phyloP scores from a whole-genome alignment of 2,797 vertebrate genomes.

The Halcyon chelicuti region DNA sequence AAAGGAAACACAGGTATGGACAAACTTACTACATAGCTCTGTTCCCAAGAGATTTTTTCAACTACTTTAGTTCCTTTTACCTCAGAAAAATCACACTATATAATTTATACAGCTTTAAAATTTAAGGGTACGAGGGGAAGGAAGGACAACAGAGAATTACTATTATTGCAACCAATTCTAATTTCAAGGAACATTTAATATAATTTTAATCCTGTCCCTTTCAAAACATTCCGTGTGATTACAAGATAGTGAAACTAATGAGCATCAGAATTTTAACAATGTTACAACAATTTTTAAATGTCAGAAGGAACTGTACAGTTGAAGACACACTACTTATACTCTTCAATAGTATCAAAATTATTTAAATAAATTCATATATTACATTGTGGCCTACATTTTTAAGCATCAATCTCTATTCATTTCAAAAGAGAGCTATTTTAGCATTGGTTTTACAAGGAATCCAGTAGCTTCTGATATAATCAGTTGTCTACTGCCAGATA shows the following conservation, averaged over 20 bases:
- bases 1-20: background rate
- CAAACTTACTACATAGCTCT: background rate
- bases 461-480: background rate
- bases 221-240: background rate
- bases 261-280: background rate
- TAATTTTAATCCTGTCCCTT: background rate
- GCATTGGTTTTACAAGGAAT: background rate
- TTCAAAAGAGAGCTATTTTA: background rate
- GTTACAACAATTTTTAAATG: background rate
- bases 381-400: background rate
- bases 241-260: background rate
- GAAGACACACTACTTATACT: background rate
- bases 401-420: background rate
- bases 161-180: background rate
- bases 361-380: background rate
- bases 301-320: background rate
- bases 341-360: background rate
- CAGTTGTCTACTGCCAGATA: background rate
- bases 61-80: background rate
- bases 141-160: background rate
- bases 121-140: background rate
- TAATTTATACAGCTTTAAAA: background rate
- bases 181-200: background rate
- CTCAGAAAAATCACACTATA: background rate
- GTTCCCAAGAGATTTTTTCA: background rate